Conservation (phyloP, 2,113 vertebrate genomes). For the Marcusenius ussheri region DNA sequence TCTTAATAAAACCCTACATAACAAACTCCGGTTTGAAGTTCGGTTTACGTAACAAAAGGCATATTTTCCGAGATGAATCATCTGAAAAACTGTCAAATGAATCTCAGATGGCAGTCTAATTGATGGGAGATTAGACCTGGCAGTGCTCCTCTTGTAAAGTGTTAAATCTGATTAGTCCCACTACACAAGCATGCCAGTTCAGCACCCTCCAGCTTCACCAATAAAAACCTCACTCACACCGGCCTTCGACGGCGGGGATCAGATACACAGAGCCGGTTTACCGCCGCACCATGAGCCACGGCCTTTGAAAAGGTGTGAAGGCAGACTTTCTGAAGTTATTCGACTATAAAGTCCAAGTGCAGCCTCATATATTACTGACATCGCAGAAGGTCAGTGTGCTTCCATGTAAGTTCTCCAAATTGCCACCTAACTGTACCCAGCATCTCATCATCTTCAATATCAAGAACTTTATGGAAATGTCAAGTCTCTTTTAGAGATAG, state of each 20-base stretch:
- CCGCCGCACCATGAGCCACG: neutral
- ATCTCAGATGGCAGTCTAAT: constrained; percentile 50
- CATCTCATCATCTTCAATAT: neutral
- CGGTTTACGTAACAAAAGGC: constrained; percentile 46
- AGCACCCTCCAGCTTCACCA: neutral
- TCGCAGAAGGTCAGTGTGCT: neutral
- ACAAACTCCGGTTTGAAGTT: constrained; percentile 46
- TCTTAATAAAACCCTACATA: constrained; percentile 42
- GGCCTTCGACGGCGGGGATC: neutral
- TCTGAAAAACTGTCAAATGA: constrained; percentile 51
- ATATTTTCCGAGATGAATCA: constrained; percentile 63
- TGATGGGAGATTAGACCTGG: constrained; percentile 48
- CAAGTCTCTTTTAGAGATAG: neutral
- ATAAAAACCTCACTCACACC: constrained; percentile 1
- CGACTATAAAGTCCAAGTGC: neutral
- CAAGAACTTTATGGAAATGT: neutral
- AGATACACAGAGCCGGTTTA: too few species aligned
- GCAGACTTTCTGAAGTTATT: neutral
- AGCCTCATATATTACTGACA: neutral
- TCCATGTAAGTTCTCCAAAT: neutral
- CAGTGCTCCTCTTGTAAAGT: constrained; percentile 39
- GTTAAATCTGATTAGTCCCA: constrained; percentile 47
- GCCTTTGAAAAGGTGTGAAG: neutral
- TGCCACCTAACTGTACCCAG: neutral
- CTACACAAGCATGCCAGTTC: constrained; percentile 4